Evolutionary conservation across 1,140 invertebrate species (phyloP).

Genomic region (Musca vetustissima): DNA sequence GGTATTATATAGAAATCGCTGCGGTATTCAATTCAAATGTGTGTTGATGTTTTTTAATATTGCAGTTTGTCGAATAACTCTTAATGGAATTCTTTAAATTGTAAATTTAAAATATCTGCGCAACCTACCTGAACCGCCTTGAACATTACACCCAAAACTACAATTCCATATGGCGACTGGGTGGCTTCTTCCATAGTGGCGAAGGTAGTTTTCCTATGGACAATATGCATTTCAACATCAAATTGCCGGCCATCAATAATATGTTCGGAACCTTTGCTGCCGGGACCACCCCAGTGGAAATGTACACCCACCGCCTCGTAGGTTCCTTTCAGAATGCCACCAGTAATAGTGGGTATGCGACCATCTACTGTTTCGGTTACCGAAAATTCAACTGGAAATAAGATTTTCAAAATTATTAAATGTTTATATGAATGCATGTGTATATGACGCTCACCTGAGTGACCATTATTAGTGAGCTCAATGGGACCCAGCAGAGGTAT

Average conservation of each 20-base stretch:
- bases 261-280: slow-evolving; percentile 41
- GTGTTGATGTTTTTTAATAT: too few species aligned
- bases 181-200: slow-evolving; percentile 34
- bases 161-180: slow-evolving; percentile 35
- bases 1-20: too few species aligned
- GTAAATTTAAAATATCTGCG: too few species aligned
- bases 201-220: slow-evolving; percentile 42
- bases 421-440: neutral
- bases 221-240: slow-evolving; percentile 50
- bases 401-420: neutral
- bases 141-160: slow-evolving; percentile 42
- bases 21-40: too few species aligned
- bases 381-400: slow-evolving; percentile 48
- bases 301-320: slow-evolving; percentile 67
- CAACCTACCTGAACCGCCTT: slow-evolving; percentile 37
- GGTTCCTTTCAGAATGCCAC: slow-evolving; percentile 60
- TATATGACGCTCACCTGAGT: slow-evolving; percentile 61
- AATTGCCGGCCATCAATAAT: slow-evolving; percentile 34
- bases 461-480: slow-evolving; percentile 65
- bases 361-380: slow-evolving; percentile 58
- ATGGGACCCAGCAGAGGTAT: slow-evolving; percentile 62
- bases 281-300: slow-evolving; percentile 65
- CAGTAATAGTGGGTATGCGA: slow-evolving; percentile 64
- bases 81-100: too few species aligned
- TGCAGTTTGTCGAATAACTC: too few species aligned